phyloP scores from a whole-genome alignment of 2,797 vertebrate genomes.

The Cirrhinus mrigala region DNA sequence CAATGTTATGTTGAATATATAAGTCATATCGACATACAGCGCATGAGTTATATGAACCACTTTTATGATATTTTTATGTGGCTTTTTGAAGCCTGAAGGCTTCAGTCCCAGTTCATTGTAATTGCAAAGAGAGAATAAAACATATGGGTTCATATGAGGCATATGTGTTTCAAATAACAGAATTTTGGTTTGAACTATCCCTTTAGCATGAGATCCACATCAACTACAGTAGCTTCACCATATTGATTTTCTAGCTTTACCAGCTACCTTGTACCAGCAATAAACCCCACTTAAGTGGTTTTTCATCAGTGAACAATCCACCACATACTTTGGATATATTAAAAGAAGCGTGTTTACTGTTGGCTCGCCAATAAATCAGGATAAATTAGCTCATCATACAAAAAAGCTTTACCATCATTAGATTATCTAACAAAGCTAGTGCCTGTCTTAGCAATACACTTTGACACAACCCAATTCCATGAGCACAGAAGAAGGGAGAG shows the following conservation, averaged over 20 bases:
- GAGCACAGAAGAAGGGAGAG: slow-evolving; percentile 54
- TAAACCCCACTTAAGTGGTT: neutral
- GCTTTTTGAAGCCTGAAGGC: neutral
- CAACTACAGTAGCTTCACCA: neutral
- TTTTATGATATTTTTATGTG: neutral
- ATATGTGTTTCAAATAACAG: neutral
- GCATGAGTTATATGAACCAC: neutral
- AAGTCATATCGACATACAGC: neutral
- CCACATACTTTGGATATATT: neutral
- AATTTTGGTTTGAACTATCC: neutral
- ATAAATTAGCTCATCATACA: neutral
- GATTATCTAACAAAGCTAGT: slow-evolving; percentile 11
- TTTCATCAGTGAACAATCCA: neutral
- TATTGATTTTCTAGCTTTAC: neutral
- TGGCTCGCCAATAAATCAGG: neutral
- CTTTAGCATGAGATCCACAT: neutral
- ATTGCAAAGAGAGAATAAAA: neutral
- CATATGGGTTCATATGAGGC: neutral
- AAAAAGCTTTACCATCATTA: slow-evolving; percentile 25
- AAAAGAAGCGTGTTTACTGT: neutral
- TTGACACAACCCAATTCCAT: slow-evolving; percentile 10
- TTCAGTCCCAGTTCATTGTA: neutral
- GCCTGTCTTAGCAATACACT: slow-evolving; percentile 12
- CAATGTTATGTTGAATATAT: neutral
- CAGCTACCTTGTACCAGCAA: neutral